Conservation (phyloP, 2,113 vertebrate genomes). For the Aspiorhynchus laticeps region DNA sequence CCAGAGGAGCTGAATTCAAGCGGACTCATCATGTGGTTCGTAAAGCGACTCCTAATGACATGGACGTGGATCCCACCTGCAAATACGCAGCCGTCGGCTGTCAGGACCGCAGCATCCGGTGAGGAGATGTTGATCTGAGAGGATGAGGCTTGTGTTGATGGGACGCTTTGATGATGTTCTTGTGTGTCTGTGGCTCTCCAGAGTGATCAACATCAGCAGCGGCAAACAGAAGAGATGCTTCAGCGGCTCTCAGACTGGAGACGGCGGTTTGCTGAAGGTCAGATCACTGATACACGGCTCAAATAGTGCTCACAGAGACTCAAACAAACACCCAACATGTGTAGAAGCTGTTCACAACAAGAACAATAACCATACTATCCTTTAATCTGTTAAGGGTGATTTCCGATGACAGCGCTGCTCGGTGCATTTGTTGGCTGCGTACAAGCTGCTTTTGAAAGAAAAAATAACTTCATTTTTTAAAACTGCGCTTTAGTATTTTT, state of each 20-base stretch:
- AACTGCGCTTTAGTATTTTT: too few relatives aligned
- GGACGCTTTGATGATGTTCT: background rate
- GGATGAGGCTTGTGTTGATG: background rate
- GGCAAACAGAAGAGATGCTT: conserved; percentile 97
- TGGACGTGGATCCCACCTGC: conserved; percentile 90
- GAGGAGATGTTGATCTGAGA: background rate
- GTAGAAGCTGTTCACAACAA: too few relatives aligned
- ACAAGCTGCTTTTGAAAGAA: too few relatives aligned
- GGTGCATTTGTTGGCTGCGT: too few relatives aligned
- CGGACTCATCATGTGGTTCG: conserved; percentile 91
- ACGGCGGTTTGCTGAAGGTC: conserved; percentile 92
- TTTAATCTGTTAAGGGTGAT: too few relatives aligned
- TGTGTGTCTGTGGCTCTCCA: conserved; percentile 59
- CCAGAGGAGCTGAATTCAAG: conserved; percentile 86
- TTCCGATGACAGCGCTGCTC: too few relatives aligned
- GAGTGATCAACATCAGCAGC: conserved; percentile 95
- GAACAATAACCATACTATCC: too few relatives aligned
- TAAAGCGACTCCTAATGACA: conserved; percentile 93
- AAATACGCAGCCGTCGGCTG: conserved; percentile 93
- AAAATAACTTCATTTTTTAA: too few relatives aligned
- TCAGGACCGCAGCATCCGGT: conserved; percentile 94
- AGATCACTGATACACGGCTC: background rate
- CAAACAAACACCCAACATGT: background rate
- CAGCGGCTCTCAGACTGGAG: conserved; percentile 92
- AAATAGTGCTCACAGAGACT: background rate